A percentile compares a stretch with the other conserved stretches of the same genome.
Conservation (phyloP, 2,113 vertebrate species). For the Manacus vitellinus region DNA sequence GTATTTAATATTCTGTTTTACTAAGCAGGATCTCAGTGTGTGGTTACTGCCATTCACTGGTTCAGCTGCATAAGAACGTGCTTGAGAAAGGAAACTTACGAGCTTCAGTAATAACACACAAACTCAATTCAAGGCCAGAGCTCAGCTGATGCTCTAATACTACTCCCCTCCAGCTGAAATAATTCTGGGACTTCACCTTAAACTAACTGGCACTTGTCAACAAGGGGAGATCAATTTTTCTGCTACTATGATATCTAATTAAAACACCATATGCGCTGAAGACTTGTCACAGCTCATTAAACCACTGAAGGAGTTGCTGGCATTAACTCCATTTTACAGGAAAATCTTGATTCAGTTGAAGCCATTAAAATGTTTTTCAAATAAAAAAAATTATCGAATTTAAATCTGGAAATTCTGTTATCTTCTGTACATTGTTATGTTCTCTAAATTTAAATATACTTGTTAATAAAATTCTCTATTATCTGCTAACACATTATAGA, state of each 20-base stretch:
- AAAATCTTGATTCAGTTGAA: background rate
- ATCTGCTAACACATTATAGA: background rate
- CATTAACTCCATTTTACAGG: constrained; percentile 5
- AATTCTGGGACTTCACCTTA: background rate
- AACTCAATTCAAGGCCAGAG: background rate
- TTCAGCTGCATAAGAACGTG: background rate
- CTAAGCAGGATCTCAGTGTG: background rate
- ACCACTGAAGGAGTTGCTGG: background rate
- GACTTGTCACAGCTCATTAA: constrained; percentile 25
- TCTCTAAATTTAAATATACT: background rate
- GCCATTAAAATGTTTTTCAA: background rate
- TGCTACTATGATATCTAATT: constrained; percentile 28
- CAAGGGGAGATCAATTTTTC: constrained; percentile 14
- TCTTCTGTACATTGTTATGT: background rate
- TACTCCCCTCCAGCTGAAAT: background rate
- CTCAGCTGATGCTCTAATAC: background rate
- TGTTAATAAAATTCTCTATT: background rate
- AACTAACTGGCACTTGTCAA: background rate
- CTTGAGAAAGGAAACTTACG: background rate
- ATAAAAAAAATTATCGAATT: background rate
- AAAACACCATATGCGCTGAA: background rate
- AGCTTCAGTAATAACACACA: background rate
- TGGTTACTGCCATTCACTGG: background rate
- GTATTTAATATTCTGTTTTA: background rate
- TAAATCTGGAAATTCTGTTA: background rate